These are phyloP conservation scores for Sarcophaga peregrina DNA, from an alignment of 1,140 invertebrate genomes.

Conservation along the genomic window DNA sequence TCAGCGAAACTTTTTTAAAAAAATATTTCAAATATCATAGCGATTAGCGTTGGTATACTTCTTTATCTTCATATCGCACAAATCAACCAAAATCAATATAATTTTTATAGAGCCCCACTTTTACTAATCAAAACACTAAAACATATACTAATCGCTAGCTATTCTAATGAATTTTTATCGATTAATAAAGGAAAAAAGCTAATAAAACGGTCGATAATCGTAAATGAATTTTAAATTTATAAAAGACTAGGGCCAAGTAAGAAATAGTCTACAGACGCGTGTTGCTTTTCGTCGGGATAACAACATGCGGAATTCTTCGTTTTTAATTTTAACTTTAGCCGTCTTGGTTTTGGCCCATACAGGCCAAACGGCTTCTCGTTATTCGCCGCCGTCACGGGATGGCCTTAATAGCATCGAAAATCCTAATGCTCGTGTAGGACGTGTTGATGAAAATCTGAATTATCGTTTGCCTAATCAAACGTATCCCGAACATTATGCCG, in stretches of 20 bases:
- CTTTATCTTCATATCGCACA: too few relatives aligned
- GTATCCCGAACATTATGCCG: conserved; percentile 73
- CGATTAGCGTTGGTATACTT: too few relatives aligned
- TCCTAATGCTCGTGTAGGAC: conserved; percentile 48
- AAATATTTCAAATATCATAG: too few relatives aligned
- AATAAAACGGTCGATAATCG: too few relatives aligned
- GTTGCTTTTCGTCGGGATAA: not conserved
- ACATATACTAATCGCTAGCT: too few relatives aligned
- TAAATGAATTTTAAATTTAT: too few relatives aligned
- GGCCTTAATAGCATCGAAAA: conserved; percentile 48
- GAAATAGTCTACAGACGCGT: not conserved
- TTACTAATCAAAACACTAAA: not conserved
- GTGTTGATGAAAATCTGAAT: conserved; percentile 49
- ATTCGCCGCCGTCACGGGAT: conserved; percentile 50
- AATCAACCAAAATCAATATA: not conserved
- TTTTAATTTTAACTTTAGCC: not conserved
- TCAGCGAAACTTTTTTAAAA: too few relatives aligned
- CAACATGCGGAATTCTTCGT: conserved; percentile 17
- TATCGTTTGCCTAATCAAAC: conserved; percentile 73
- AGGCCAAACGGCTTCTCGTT: conserved; percentile 30
- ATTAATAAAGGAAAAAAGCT: too few relatives aligned
- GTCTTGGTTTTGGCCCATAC: not conserved
- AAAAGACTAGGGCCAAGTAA: not conserved
- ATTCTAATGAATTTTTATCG: too few relatives aligned
- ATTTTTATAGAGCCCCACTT: not conserved